phyloP scores from a whole-genome alignment of 2,113 vertebrate species.

The Cynoglossus semilaevis region DNA sequence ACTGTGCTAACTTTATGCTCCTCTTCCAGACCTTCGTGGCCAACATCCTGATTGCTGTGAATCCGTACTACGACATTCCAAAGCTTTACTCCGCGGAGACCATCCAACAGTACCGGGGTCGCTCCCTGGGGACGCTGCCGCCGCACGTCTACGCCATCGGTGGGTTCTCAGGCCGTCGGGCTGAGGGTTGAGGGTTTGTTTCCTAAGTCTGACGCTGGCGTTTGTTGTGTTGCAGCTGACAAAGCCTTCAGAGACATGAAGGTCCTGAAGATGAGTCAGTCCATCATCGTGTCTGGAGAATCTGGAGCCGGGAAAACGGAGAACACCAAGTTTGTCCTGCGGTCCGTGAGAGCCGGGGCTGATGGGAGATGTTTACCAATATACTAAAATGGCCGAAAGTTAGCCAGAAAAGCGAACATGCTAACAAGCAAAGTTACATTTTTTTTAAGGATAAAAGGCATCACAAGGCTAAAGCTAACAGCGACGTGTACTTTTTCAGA shows the following conservation, averaged over 20 bases:
- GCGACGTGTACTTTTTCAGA: slow-evolving; percentile 60
- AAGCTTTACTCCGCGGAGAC: slow-evolving; percentile 88
- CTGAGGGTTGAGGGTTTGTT: too few relatives aligned
- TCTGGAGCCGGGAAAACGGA: slow-evolving; percentile 98
- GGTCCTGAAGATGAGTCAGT: slow-evolving; percentile 97
- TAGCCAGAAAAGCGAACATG: too few relatives aligned
- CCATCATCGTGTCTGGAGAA: slow-evolving; percentile 96
- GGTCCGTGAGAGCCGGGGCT: slow-evolving; percentile 67
- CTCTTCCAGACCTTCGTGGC: slow-evolving; percentile 91
- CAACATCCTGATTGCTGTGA: slow-evolving; percentile 97
- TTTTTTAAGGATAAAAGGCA: too few relatives aligned
- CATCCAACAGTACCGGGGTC: slow-evolving; percentile 89
- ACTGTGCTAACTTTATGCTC: too few relatives aligned
- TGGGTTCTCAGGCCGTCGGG: slow-evolving; percentile 43
- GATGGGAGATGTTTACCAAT: too few relatives aligned
- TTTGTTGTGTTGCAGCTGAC: slow-evolving; percentile 79
- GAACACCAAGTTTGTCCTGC: slow-evolving; percentile 97
- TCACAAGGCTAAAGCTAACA: neutral
- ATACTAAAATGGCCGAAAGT: too few relatives aligned
- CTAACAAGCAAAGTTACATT: too few relatives aligned
- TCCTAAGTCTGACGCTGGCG: too few relatives aligned
- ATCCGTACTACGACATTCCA: slow-evolving; percentile 94
- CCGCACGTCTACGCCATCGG: slow-evolving; percentile 97
- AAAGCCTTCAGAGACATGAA: slow-evolving; percentile 98
- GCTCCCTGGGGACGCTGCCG: slow-evolving; percentile 90